Conservation (phyloP, 2,113 vertebrate species). For the Cromileptes altivelis region DNA sequence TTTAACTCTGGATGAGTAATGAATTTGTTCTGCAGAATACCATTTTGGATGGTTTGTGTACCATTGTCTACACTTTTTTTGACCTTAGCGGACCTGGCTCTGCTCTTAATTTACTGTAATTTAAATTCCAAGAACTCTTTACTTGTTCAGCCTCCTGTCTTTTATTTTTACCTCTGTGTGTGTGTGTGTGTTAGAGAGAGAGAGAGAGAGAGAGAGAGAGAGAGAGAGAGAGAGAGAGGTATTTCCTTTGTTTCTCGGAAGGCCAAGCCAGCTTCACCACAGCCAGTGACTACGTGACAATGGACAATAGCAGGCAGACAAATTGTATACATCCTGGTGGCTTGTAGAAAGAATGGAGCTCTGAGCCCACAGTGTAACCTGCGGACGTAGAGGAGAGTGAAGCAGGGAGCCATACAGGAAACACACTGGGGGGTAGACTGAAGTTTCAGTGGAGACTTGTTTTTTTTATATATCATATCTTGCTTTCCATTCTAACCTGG, state of each 20-base stretch:
- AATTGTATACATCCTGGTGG: constrained; percentile 58
- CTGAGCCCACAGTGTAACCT: constrained; percentile 16
- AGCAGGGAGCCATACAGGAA: not conserved
- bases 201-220: no score
- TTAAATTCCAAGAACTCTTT: constrained; percentile 6
- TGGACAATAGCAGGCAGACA: constrained; percentile 59
- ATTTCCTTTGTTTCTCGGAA: constrained; percentile 35
- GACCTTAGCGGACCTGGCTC: not conserved
- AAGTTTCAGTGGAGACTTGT: not conserved
- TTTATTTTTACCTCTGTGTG: constrained; percentile 9
- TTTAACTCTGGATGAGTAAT: not conserved
- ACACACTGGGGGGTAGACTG: not conserved
- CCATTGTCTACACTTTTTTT: not conserved
- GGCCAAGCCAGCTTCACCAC: not conserved
- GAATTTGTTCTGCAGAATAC: not conserved
- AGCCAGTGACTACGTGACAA: constrained; percentile 23
- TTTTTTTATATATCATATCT: not conserved
- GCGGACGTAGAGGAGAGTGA: not conserved
- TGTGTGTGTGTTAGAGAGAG: no score
- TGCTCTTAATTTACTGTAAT: not conserved
- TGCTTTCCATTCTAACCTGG: not conserved
- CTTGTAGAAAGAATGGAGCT: constrained; percentile 23
- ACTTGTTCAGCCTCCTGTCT: not conserved
- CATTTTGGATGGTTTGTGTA: not conserved
- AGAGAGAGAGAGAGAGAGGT: not conserved